Base-by-base conservation (phyloP, 2,888 invertebrate species). In the Pristionchus exspectatus region DNA sequence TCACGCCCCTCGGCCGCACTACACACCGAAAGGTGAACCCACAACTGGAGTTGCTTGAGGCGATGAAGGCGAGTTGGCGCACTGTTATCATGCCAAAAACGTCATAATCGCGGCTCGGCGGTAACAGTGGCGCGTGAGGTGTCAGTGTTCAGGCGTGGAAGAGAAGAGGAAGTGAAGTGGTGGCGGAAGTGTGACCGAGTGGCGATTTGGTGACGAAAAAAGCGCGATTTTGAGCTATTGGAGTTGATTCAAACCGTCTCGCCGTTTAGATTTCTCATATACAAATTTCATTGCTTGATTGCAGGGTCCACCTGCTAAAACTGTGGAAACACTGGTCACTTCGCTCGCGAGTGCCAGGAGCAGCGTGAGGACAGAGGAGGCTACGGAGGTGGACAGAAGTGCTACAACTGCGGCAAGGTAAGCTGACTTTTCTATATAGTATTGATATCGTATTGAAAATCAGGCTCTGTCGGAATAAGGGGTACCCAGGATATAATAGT, bases 311-410 rank as follows among this genome's bases (percentile, higher is more conserved):
- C 90, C 18, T 93, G 93, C 92, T 93, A 92, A 91, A 92, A 92
- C 87, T 93, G 94, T 90, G 93, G 93, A 30, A 92, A 93, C 69
- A 63, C 91, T 38, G 94, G 94, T 81, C 94, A 94, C 91, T 93
- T 94, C 91, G 93, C 94, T 63, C 92, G 94, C 86, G 94, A 94
- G 50, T 94, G 94, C 91, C 91, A 93, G 33, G 90, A 93, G 89
- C 88, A 90, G 89, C 90, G 89, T 88, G 63, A 91, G 56, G 89
- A 90, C 24, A 54, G 90, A 4, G 90, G 91, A 74, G 90, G 92
- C 86, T 84, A 90, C 30, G 90, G 90, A 54, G 90, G 89, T 16
- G 91, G 91, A 77, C 92, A 92, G 90, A 92, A 91, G 90, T 94
- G 93, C 91, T 94, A 93, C 92, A 93, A 92, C 90, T 94, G 94